Conservation (phyloP, 2,797 vertebrate species). For the Hybognathus amarus region DNA sequence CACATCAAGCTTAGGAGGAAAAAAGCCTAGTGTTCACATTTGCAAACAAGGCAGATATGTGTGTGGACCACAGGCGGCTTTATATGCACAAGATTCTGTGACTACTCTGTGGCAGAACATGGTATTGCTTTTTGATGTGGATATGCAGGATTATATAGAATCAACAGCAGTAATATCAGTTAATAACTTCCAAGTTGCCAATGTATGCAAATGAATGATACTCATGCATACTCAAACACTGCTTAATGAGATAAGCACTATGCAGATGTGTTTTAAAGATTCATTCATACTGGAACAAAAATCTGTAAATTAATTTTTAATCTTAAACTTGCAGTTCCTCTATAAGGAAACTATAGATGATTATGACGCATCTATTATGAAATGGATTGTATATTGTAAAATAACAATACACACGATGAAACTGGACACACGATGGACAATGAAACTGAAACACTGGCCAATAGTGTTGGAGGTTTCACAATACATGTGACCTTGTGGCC, state of each 20-base stretch:
- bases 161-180: conserved; percentile 72
- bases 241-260: conserved; percentile 53
- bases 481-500: not conserved
- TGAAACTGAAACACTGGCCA: too few relatives aligned
- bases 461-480: too few relatives aligned
- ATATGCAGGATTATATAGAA: conserved; percentile 78
- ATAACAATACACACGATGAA: too few relatives aligned
- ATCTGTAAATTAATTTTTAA: conserved; percentile 54
- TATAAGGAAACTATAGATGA: conserved; percentile 38
- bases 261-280: conserved; percentile 55
- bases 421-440: too few relatives aligned
- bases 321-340: conserved; percentile 1
- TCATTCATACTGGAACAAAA: conserved; percentile 38
- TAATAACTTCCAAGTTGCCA: conserved; percentile 68
- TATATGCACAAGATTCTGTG: conserved; percentile 15
- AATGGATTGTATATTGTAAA: too few relatives aligned
- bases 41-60: conserved; percentile 67
- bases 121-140: conserved; percentile 79
- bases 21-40: conserved; percentile 74
- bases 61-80: not conserved
- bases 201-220: conserved; percentile 52
- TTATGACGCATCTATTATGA: conserved; percentile 17
- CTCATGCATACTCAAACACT: conserved; percentile 4
- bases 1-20: conserved; percentile 28
- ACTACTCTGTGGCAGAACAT: conserved; percentile 75